phyloP scores from a whole-genome alignment of 2,888 invertebrate species.

The Liodrosophila aerea region DNA sequence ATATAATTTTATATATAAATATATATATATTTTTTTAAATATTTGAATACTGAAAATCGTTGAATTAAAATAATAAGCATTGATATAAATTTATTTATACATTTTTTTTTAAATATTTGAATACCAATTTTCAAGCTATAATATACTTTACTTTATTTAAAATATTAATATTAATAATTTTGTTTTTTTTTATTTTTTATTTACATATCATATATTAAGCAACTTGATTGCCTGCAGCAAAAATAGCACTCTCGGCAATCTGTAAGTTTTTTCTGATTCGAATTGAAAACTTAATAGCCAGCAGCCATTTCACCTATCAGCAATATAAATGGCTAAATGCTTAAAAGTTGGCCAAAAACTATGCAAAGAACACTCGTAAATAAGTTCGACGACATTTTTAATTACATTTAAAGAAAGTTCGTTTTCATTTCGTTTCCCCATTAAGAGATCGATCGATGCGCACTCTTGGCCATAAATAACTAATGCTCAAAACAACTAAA shows the following conservation, averaged over 20 bases:
- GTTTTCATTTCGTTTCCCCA: constrained; percentile 14
- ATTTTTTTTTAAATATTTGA: no score
- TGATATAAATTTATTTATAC: no score
- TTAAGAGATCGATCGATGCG: constrained; percentile 71
- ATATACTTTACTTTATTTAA: no score
- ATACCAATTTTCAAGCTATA: no score
- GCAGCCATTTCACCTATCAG: constrained; percentile 15
- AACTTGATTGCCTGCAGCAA: no score
- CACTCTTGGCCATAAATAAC: constrained; percentile 69
- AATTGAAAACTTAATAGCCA: constrained; percentile 6
- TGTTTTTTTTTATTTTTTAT: constrained; percentile 1
- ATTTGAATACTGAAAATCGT: no score
- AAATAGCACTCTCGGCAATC: no score
- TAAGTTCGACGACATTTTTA: constrained; percentile 77
- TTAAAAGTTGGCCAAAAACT: constrained; percentile 50
- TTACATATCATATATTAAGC: not conserved
- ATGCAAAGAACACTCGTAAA: constrained; percentile 72
- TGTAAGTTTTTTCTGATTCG: no score
- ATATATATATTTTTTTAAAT: no score
- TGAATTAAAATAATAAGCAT: no score
- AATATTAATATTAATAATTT: no score
- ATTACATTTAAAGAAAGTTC: constrained; percentile 69
- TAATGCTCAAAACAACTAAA: constrained; percentile 42
- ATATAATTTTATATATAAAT: no score
- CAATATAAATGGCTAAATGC: constrained; percentile 22